Percentiles rank a stretch among this genome's conserved stretches.
These are phyloP conservation scores for Drosophila affinis DNA, from an alignment of 2,888 invertebrate genomes.

Conservation along the genomic window DNA sequence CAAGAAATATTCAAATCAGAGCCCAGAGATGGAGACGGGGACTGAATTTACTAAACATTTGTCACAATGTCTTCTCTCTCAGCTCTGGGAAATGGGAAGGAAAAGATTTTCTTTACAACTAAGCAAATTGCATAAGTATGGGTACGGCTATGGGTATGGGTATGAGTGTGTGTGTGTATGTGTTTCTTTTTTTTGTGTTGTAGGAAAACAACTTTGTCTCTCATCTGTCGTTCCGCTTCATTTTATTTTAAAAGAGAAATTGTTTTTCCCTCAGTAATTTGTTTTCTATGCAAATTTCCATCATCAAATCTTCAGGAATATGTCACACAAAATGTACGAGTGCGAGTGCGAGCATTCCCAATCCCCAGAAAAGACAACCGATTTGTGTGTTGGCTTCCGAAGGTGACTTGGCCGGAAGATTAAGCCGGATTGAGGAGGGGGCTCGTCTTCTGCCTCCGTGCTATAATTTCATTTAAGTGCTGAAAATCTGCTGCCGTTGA, in stretches of 20 bases:
- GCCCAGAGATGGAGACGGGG: slow-evolving; percentile 26
- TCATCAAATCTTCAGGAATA: slow-evolving; percentile 4
- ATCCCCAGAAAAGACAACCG: slow-evolving; percentile 6
- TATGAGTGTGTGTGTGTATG: slow-evolving; percentile 7
- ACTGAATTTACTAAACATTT: slow-evolving; percentile 72
- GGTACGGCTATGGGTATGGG: slow-evolving; percentile 23
- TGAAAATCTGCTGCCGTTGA: slow-evolving; percentile 30
- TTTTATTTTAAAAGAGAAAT: slow-evolving; percentile 67
- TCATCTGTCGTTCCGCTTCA: slow-evolving; percentile 33
- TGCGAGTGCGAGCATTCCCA: no score
- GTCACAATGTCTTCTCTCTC: slow-evolving; percentile 53
- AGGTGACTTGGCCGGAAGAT: not conserved
- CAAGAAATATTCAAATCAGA: slow-evolving; percentile 41
- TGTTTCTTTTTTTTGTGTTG: not conserved
- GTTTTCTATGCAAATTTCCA: slow-evolving; percentile 67
- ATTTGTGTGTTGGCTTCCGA: slow-evolving; percentile 6
- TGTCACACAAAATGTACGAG: slow-evolving; percentile 5
- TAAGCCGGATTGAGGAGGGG: not conserved
- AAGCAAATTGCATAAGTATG: slow-evolving; percentile 28
- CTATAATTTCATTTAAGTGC: slow-evolving; percentile 40
- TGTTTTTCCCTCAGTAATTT: slow-evolving; percentile 68
- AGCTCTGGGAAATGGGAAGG: slow-evolving; percentile 57
- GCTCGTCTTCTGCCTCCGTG: not conserved
- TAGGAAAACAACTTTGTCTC: slow-evolving; percentile 23
- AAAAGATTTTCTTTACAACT: slow-evolving; percentile 53